These are phyloP conservation scores for Crypturellus undulatus DNA, from an alignment of 2,113 vertebrate genomes.

Conservation along the genomic window DNA sequence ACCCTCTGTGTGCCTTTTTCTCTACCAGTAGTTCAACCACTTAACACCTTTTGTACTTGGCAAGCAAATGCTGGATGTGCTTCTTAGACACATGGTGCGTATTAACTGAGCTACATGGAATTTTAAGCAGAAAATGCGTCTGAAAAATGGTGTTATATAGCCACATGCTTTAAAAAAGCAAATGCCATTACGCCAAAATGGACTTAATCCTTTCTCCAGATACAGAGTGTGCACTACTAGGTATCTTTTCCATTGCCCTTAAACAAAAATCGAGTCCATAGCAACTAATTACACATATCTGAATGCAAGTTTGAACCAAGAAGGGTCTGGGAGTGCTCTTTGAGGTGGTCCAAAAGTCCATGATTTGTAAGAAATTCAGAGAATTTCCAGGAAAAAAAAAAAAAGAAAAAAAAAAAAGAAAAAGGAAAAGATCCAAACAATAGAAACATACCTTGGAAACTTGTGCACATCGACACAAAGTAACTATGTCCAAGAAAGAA, in stretches of 20 bases:
- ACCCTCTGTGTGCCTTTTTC: not conserved
- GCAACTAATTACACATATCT: not conserved
- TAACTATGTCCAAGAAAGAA: conserved; percentile 96
- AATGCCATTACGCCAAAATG: not conserved
- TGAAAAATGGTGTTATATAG: conserved; percentile 24
- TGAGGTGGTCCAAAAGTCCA: not conserved
- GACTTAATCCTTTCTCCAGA: conserved; percentile 51
- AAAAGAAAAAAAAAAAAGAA: not conserved
- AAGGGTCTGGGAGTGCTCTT: not conserved
- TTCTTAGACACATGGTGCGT: conserved; percentile 33
- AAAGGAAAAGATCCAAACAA: not conserved
- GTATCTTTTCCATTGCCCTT: not conserved
- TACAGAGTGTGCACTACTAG: not conserved
- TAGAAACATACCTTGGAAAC: conserved; percentile 90
- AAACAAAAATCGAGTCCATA: not conserved
- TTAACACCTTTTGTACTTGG: conserved; percentile 32
- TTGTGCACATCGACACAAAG: conserved; percentile 94
- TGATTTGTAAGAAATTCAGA: not conserved
- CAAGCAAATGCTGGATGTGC: not conserved
- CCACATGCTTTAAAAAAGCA: conserved; percentile 39
- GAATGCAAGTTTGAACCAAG: not conserved
- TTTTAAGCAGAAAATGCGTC: conserved; percentile 16
- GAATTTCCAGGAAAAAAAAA: not conserved
- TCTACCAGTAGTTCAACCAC: not conserved
- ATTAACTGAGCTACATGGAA: conserved; percentile 45